These are phyloP conservation scores for Anas acuta DNA, from an alignment of 2,797 vertebrate species.

Conservation along the genomic window DNA sequence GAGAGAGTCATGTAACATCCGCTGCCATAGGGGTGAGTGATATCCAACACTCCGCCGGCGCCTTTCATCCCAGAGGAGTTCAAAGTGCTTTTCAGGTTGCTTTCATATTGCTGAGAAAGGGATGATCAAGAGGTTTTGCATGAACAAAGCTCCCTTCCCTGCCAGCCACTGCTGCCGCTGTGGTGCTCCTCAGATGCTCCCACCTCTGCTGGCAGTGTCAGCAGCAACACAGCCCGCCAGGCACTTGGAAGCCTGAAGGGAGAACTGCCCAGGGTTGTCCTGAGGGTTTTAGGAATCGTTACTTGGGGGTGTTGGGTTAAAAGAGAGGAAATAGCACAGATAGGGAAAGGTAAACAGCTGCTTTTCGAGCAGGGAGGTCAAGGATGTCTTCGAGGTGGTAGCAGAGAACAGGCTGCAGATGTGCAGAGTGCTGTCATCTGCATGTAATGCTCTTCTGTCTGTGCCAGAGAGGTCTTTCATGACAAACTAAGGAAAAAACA, in stretches of 20 bases:
- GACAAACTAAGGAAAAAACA: not conserved
- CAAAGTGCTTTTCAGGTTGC: not conserved
- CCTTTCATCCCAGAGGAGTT: not conserved
- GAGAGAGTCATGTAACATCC: not conserved
- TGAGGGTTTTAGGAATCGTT: not conserved
- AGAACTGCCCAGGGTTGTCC: not conserved
- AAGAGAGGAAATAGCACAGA: not conserved
- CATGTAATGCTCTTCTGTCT: not conserved
- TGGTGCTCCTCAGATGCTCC: not conserved
- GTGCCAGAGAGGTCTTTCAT: not conserved
- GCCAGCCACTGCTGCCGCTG: not conserved
- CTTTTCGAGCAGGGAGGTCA: not conserved
- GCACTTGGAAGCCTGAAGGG: not conserved
- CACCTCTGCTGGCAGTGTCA: not conserved
- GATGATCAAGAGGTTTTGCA: not conserved
- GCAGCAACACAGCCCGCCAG: accelerated
- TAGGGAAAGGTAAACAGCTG: not conserved
- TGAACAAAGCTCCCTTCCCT: not conserved
- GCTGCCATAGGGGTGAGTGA: not conserved
- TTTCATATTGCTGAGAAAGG: not conserved
- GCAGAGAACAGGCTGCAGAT: not conserved
- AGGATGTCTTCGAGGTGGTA: not conserved
- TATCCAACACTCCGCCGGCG: not conserved
- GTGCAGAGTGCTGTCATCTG: not conserved
- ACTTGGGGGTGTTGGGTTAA: not conserved